Evolutionary conservation across 2,888 invertebrate species (phyloP), one percentile per base, ranked within the genome.

Genomic region (Trissoscelio sp.): DNA sequence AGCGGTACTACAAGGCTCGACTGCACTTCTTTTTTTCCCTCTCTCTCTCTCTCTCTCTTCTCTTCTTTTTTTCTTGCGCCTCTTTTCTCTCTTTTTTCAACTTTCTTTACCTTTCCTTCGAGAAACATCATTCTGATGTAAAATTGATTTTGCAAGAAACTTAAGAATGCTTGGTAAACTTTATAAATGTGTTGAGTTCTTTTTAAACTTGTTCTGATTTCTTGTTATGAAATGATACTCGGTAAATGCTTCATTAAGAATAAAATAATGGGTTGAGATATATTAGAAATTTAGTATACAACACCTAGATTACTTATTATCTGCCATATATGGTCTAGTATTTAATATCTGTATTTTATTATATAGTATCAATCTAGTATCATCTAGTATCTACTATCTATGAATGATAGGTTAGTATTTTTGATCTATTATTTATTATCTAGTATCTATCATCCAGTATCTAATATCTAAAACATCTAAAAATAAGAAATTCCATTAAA

Each of bases 111-210:
- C 51, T 69, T 74, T 12, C 60, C 57, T 80, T 42, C 48, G 31
- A 48, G 69, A 69, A 80, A 69, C 79, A 80, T 80, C 79, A 80
- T 80, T 80, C 74, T 80, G 74, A 80, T 80, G 79, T 80, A 80
- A 80, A 80, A 80, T 80, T 80, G 74, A 80, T 80, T 74, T 80
- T 73, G 69, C 18, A 37, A 55, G 46, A 55, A 79, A 79, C 79
- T 80, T 80, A 64, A 73, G 69, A 80, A 80, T 80, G 74, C 69
- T 80, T 64, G 57, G 69, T 39, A 64, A 80, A 80, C 69, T 80
- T 80, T 24, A 74, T 69, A 80, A 80, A 64, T 80, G 55, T 64
- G 74, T 28, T 46, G 74, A 69, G 57, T 64, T 74, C 28, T 55
- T 69, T 70, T 74, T 64, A 69, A 80, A 74, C 69, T 69, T 62